Base-by-base conservation (phyloP, 1,140 invertebrate species). In the Nixonia krombeini region DNA sequence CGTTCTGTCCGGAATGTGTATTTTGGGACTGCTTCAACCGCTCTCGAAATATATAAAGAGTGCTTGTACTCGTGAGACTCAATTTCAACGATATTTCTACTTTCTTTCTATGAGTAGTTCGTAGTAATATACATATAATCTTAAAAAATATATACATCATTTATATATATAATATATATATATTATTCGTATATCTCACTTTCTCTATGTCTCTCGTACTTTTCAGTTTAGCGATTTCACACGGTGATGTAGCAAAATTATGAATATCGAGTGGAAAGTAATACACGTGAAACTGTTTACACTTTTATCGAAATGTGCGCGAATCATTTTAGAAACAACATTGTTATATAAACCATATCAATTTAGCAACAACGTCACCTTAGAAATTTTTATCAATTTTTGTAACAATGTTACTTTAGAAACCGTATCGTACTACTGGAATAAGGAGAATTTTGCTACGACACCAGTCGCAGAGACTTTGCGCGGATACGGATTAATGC, bases 111-210 rank as follows among this genome's bases (percentile, higher is more conserved):
- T 59, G 63, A 35, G 55, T 64, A 61, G 45, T 17, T 70, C 31
- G 18, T 66, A 55, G 51, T 49, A 53, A 13, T 40, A 31, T 50
- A n/a, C n/a, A n/a, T 58, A 63, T 62, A 55, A 44, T 59, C 51
- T 70, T 59, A 64, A 56, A 64, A 70, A 70, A 70, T 70, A 70
- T 70, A 64, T 64, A 64, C 55, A 70, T 51, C 38, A 41, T 58
- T 51, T 33, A 47, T 9, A 46, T 63, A 55, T 55, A 41, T 59
- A 28, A 49, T 56, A 49, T 56, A 64, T 56, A 56, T 46, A 61
- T 61, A 59, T 61, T 46, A 59, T 59, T 59, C 50, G 18, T 52
- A 50, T 51, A 57, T 64, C 46, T 64, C 55, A 53, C 50, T 40
- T 17, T 40, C 21, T 51, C 49, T 68, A 17, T 25, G 31, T 50